Conservation (phyloP, 2,113 vertebrate genomes). For the Acinonyx jubatus region DNA sequence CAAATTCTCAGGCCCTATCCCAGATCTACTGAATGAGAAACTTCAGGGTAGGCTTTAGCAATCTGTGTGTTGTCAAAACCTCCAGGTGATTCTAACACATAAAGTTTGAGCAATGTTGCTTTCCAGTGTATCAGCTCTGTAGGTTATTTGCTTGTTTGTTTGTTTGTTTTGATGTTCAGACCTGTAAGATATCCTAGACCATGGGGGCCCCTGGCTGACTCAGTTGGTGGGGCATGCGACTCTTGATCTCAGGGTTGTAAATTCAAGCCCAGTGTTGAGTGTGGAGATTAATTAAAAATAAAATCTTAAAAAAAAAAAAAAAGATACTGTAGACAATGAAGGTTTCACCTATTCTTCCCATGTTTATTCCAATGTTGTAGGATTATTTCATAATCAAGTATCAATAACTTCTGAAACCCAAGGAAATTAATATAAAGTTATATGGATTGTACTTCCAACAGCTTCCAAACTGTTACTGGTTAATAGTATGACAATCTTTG, state of each 20-base stretch:
- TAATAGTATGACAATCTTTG: not conserved
- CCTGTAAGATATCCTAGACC: not conserved
- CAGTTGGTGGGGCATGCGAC: not conserved
- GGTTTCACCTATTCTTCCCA: not conserved
- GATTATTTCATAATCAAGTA: not conserved
- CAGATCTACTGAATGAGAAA: not conserved
- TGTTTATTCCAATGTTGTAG: not conserved
- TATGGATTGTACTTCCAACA: not conserved
- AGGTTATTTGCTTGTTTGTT: not conserved
- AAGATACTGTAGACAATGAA: not conserved
- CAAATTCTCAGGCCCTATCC: not conserved
- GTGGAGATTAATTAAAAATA: not conserved
- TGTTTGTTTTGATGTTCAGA: not conserved
- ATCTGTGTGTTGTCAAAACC: not conserved
- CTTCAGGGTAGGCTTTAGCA: not conserved
- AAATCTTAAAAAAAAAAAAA: not conserved
- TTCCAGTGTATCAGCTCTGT: not conserved
- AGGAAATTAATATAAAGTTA: not conserved
- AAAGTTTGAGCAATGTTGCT: not conserved
- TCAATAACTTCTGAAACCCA: not conserved
- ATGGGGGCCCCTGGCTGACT: not conserved
- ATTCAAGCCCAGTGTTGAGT: not conserved
- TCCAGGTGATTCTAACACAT: not conserved
- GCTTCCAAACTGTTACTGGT: not conserved
- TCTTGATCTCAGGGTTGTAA: not conserved